A percentile compares a stretch with the other conserved stretches of the same genome.
These are phyloP conservation scores for Steinernema hermaphroditum DNA, from an alignment of 2,888 invertebrate genomes.

Conservation along the genomic window DNA sequence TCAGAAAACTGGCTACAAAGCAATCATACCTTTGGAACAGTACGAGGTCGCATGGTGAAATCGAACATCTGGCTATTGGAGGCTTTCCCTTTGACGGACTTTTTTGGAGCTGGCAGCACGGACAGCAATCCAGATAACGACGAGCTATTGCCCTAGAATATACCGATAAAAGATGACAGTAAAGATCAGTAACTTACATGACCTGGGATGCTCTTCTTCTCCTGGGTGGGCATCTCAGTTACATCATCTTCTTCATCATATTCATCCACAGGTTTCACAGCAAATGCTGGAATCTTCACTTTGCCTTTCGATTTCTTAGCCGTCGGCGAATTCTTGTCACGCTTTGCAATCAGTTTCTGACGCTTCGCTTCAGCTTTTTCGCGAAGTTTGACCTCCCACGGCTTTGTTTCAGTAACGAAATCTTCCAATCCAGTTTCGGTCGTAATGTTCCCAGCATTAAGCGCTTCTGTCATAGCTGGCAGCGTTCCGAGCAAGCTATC, in stretches of 20 bases:
- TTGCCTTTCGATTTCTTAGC: slow-evolving; percentile 4
- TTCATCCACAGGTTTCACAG: neutral
- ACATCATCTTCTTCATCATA: slow-evolving; percentile 14
- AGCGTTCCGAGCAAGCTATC: neutral
- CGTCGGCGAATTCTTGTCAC: neutral
- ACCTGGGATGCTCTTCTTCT: neutral
- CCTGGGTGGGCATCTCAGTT: neutral
- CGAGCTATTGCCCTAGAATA: no score
- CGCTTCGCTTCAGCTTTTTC: slow-evolving; percentile 12
- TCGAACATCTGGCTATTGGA: no score
- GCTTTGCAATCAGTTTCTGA: neutral
- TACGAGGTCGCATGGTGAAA: no score
- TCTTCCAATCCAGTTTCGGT: neutral
- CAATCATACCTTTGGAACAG: neutral
- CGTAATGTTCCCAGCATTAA: neutral
- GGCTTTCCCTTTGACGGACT: neutral
- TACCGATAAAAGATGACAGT: no score
- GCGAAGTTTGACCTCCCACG: neutral
- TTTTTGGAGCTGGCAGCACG: neutral
- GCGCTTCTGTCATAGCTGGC: neutral
- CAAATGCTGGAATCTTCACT: slow-evolving; percentile 1
- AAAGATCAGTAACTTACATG: neutral
- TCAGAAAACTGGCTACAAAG: neutral
- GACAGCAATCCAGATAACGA: neutral
- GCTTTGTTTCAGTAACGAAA: slow-evolving; percentile 1